Evolutionary conservation across 2,888 invertebrate genomes (phyloP), one percentile per base, ranked within the genome.

Genomic region (Phortica magna): DNA sequence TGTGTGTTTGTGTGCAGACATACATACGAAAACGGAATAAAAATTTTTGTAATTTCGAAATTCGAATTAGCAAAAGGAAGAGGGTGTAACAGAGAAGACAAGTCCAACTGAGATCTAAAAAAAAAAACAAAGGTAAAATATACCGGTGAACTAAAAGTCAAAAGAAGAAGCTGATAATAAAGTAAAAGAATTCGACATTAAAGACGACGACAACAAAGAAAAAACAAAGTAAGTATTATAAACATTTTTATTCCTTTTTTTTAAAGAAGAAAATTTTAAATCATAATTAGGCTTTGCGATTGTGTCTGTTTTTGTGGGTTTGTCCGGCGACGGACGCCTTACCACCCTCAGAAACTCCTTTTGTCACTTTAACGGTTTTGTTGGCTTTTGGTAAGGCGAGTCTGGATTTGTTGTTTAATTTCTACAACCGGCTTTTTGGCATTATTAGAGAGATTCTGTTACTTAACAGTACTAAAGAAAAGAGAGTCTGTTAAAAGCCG

Each of bases 391-490:
- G 31, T 31, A 31, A 31, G 5, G 31, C 31, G 31, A 31, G 31
- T 31, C 31, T 55, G 55, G 17, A 7, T 55, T 55, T 55, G 55
- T 55, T 55, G 55, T 55, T 17, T 83, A 84, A 82, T 83, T 87
- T 87, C 83, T 84, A 83, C 87, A 88, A 88, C 88, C 87, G 86
- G 87, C 86, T 86, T 88, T 87, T 83, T 81, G 85, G 84, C 19
- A 9, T 87, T 88, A 87, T 87, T 87, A 85, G 87, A 85, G 87
- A 88, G 87, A 88, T 31, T 1, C 31, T 31, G 31, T 31, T 31
- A 31, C 31, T 31, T 4, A 31, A 31, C 2, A 31, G 31, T 31
- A 31, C 3, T 31, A 31, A 31, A 31, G 31, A 31, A 31, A 31
- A 31, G 31, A 31, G 31, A 17, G 17, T 1, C 1, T 55, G 14